Conservation (phyloP, 1,140 invertebrate species). For the Ericerus pela region DNA sequence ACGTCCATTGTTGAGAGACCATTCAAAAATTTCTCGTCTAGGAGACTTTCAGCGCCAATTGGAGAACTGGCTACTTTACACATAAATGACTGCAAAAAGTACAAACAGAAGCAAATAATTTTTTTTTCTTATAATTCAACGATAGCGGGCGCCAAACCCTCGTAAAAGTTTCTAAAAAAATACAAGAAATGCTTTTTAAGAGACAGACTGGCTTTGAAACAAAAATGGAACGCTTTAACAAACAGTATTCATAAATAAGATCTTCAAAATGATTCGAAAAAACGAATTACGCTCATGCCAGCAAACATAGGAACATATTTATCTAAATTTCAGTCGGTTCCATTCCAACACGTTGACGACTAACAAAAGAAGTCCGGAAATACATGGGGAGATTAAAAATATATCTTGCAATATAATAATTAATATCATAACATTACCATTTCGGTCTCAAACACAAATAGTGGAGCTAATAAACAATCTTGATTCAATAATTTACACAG, state of each 20-base stretch:
- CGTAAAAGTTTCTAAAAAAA: too few species aligned
- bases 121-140: not conserved
- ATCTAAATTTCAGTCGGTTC: not conserved
- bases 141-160: too few species aligned
- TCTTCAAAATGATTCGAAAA: too few species aligned
- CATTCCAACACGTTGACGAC: not conserved
- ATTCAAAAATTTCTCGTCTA: slow-evolving; percentile 55
- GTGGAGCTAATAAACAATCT: slow-evolving; percentile 46
- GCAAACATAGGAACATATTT: too few species aligned
- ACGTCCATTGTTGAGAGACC: slow-evolving; percentile 61
- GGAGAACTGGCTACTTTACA: slow-evolving; percentile 52
- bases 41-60: slow-evolving; percentile 54
- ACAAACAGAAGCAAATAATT: slow-evolving; percentile 1
- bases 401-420: not conserved
- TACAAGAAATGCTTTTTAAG: too few species aligned
- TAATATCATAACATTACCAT: slow-evolving; percentile 41
- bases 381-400: not conserved
- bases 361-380: not conserved
- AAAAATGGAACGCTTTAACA: too few species aligned
- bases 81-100: slow-evolving; percentile 42
- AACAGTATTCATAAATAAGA: too few species aligned
- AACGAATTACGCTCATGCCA: too few species aligned
- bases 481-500: slow-evolving; percentile 53
- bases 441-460: slow-evolving; percentile 78
- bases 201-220: too few species aligned